phyloP scores from a whole-genome alignment of 2,888 invertebrate species.

The Lithosia quadra region DNA sequence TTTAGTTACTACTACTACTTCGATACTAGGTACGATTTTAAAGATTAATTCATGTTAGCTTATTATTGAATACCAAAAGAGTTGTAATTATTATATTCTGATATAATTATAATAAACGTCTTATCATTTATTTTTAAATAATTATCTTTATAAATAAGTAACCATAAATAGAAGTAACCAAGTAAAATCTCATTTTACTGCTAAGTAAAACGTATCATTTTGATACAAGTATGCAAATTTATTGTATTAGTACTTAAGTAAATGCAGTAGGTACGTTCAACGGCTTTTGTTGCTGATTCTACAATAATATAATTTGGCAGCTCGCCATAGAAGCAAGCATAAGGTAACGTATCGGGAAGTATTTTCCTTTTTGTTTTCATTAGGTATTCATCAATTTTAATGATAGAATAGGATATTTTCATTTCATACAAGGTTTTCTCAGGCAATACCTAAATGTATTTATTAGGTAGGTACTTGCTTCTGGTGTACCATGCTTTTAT shows the following conservation, averaged over 20 bases:
- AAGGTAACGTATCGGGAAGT: slow-evolving; percentile 40
- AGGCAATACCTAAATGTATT: not conserved
- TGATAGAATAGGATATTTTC: too few species aligned
- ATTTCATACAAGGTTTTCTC: not conserved
- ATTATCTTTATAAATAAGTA: too few species aligned
- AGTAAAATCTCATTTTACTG: not conserved
- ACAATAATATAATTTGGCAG: slow-evolving; percentile 44
- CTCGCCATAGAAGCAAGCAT: slow-evolving; percentile 38
- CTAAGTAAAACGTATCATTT: not conserved
- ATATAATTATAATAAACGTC: too few species aligned
- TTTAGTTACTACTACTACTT: too few species aligned
- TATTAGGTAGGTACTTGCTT: not conserved
- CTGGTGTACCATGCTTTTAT: too few species aligned
- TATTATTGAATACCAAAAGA: too few species aligned
- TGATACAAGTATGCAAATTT: not conserved
- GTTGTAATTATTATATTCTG: too few species aligned
- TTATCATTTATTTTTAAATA: too few species aligned
- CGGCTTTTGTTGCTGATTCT: not conserved
- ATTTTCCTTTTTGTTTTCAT: slow-evolving; percentile 41
- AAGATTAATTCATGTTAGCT: too few species aligned
- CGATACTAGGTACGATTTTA: too few species aligned
- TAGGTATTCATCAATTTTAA: slow-evolving; percentile 47
- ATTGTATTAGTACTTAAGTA: not conserved
- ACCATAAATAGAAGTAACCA: too few species aligned
- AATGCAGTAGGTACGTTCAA: not conserved